phyloP scores from a whole-genome alignment of 2,888 invertebrate species.

The Amitus sp. region DNA sequence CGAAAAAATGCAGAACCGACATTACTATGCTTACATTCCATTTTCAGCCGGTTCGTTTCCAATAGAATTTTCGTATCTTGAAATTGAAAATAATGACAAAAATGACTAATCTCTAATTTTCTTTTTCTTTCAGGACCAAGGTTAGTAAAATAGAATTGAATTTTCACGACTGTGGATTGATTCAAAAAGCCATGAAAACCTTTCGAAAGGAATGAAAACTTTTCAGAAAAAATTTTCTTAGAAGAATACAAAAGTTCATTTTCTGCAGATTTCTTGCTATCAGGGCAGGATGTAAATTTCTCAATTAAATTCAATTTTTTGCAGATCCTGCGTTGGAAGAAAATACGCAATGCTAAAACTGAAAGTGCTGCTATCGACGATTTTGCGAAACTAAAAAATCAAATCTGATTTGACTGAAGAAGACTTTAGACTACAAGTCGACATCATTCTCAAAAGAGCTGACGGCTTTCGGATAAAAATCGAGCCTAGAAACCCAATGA shows the following conservation, averaged over 20 bases:
- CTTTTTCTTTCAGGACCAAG: no score
- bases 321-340: conserved; percentile 74
- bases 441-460: conserved; percentile 80
- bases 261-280: no score
- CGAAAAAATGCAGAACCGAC: conserved; percentile 79
- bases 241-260: no score
- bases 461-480: conserved; percentile 81
- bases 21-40: conserved; percentile 84
- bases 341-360: conserved; percentile 85
- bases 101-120: no score
- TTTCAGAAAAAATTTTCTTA: no score
- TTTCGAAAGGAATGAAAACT: no score
- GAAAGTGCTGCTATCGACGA: conserved; percentile 80
- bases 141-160: conserved; percentile 40
- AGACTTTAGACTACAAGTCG: conserved; percentile 79
- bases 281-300: no score
- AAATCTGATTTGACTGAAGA: conserved; percentile 74
- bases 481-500: conserved; percentile 69
- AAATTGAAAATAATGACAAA: no score
- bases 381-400: conserved; percentile 79
- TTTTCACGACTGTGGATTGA: conserved; percentile 13
- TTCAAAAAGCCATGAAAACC: background rate
- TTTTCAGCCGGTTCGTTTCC: conserved; percentile 89
- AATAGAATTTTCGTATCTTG: no score
- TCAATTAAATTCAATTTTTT: no score